Base-by-base conservation (phyloP, 2,888 invertebrate species). In the Lithosia quadra region DNA sequence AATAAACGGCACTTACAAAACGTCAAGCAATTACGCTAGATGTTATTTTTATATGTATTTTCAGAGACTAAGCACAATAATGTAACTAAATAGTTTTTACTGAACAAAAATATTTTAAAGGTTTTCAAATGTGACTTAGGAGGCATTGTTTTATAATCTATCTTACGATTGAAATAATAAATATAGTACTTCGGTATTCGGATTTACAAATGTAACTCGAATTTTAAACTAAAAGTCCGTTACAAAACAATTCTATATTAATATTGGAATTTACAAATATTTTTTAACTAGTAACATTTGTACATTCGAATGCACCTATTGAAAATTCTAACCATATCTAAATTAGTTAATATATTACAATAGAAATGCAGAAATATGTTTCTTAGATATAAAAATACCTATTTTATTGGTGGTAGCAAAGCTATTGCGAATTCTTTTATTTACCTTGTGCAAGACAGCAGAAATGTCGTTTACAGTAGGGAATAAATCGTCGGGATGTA, bases 61-160 rank as follows among this genome's bases (percentile, higher is more conserved):
- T 72, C 74, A 73, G 43, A 60, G 69, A 62, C 57, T 49, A 55
- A 71, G 67, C 58, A 74, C 74, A 69, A 71, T 74, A 67, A 76
- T 81, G 64, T 78, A 77, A 83, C 82, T 75, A 79, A 73, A 80
- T 81, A 81, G 81, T 76, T 81, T 80, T 80, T 81, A 85, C 77
- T 80, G 82, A 82, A 79, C 80, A 82, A 80, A 82, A 77, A 75
- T 74, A 76, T 74, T 82, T 82, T 75, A 74, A 76, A 68, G 66
- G 70, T 76, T 80, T 82, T 77, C 73, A 74, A 77, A 80, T 78
- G 80, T 77, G 74, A 73, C 67, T 63, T 79, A 77, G 80, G 69
- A 71, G 63, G 63, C 75, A 76, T 71, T 82, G 71, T 77, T 78
- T 82, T 77, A 68, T 70, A 75, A 71, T 78, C 69, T 75, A 79